These are phyloP conservation scores for Tricholauxania praeusta DNA, from an alignment of 2,888 invertebrate genomes.

Conservation along the genomic window DNA sequence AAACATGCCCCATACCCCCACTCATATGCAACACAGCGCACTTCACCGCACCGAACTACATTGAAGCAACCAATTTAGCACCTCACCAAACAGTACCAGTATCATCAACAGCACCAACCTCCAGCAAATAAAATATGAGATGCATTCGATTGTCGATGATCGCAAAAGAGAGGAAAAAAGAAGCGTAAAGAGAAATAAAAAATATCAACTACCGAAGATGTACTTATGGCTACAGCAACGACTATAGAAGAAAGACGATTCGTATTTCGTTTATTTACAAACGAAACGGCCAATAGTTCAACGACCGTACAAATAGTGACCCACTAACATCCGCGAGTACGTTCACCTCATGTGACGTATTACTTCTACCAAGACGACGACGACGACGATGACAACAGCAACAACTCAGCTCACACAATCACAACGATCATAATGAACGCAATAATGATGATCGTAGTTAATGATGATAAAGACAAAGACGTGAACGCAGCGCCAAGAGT, in stretches of 20 bases:
- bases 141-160: not conserved
- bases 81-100: slow-evolving; percentile 29
- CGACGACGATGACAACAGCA: slow-evolving; percentile 39
- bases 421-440: too few relatives aligned
- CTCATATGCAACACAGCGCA: slow-evolving; percentile 34
- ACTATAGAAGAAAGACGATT: slow-evolving; percentile 44
- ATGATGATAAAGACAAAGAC: too few relatives aligned
- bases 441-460: not conserved
- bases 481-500: too few relatives aligned
- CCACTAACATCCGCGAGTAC: slow-evolving; percentile 70
- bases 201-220: slow-evolving; percentile 44
- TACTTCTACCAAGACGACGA: slow-evolving; percentile 38
- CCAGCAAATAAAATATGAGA: slow-evolving; percentile 36
- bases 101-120: slow-evolving; percentile 38
- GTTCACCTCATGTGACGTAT: slow-evolving; percentile 68
- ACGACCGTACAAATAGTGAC: slow-evolving; percentile 69
- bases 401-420: slow-evolving; percentile 8
- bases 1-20: too few relatives aligned
- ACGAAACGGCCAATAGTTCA: slow-evolving; percentile 67
- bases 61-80: slow-evolving; percentile 23
- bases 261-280: slow-evolving; percentile 46
- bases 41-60: not conserved
- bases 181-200: slow-evolving; percentile 30
- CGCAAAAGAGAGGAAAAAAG: slow-evolving; percentile 15
- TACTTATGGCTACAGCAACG: slow-evolving; percentile 28